phyloP scores from a whole-genome alignment of 2,113 vertebrate genomes.

The Columba janthina region DNA sequence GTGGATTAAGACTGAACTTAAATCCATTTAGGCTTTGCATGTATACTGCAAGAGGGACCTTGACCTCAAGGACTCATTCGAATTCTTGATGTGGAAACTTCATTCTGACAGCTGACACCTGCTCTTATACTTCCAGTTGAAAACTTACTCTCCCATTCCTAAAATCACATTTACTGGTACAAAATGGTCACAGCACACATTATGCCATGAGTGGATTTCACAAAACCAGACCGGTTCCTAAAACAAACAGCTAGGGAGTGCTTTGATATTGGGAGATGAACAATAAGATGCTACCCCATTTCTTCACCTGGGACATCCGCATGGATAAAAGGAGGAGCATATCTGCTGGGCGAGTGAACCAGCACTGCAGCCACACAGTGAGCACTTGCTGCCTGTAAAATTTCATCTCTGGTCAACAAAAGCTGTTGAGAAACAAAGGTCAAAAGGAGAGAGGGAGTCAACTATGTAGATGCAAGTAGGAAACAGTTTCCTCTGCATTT shows the following conservation, averaged over 20 bases:
- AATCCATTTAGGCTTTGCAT: not conserved
- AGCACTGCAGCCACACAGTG: conserved; percentile 87
- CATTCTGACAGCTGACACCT: not conserved
- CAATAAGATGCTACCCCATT: not conserved
- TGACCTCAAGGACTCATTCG: not conserved
- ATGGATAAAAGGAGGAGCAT: conserved; percentile 84
- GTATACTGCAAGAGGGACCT: not conserved
- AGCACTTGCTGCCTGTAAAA: conserved; percentile 85
- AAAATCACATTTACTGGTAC: not conserved
- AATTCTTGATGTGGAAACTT: not conserved
- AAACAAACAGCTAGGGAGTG: not conserved
- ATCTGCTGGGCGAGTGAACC: conserved; percentile 84
- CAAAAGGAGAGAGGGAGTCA: conserved; percentile 3
- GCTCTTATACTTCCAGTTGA: not conserved
- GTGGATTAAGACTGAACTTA: not conserved
- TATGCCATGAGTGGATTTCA: not conserved
- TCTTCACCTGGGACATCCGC: conserved; percentile 89
- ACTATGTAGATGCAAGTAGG: not conserved
- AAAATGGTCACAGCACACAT: not conserved
- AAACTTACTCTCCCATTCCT: not conserved
- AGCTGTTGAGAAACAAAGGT: conserved; percentile 75
- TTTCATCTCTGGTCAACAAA: conserved; percentile 88
- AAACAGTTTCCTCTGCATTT: not conserved
- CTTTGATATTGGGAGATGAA: not conserved
- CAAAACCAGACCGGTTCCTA: not conserved